Conservation (phyloP, 1,140 invertebrate species). For the Drosophila kurseongensis region DNA sequence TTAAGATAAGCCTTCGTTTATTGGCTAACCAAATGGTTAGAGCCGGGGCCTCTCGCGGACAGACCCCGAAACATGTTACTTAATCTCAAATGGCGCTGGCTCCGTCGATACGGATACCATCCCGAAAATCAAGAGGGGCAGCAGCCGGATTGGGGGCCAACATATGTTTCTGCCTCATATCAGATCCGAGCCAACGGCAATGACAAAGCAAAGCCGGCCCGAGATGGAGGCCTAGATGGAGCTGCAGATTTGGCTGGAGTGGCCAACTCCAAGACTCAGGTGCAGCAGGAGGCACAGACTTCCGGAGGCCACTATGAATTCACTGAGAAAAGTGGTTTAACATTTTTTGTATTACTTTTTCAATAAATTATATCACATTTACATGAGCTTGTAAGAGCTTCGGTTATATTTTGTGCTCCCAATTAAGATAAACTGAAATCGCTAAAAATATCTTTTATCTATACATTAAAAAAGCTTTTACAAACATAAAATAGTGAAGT, state of each 20-base stretch:
- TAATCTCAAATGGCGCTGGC: constrained; percentile 78
- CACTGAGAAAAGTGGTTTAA: constrained; percentile 8
- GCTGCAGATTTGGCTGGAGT: constrained; percentile 6
- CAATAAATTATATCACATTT: no score
- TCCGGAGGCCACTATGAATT: constrained; percentile 27
- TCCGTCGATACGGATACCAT: constrained; percentile 48
- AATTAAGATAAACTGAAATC: no score
- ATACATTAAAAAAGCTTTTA: no score
- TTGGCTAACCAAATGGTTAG: constrained; percentile 65
- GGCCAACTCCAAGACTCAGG: constrained; percentile 27
- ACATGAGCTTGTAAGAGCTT: no score
- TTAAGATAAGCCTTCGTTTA: constrained; percentile 80
- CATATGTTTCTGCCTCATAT: constrained; percentile 74
- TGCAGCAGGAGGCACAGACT: constrained; percentile 44
- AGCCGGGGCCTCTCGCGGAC: constrained; percentile 35
- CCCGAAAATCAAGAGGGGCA: constrained; percentile 45
- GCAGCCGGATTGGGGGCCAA: constrained; percentile 64
- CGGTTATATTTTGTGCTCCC: no score
- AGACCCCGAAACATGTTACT: constrained; percentile 59
- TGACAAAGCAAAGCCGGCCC: constrained; percentile 66
- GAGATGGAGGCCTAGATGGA: constrained; percentile 24
- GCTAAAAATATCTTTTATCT: no score
- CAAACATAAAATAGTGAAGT: no score
- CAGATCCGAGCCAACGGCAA: constrained; percentile 74
- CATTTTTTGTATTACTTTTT: neutral